Evolutionary conservation across 2,888 invertebrate species (phyloP).

Genomic region (Halictus quadricinctus): DNA sequence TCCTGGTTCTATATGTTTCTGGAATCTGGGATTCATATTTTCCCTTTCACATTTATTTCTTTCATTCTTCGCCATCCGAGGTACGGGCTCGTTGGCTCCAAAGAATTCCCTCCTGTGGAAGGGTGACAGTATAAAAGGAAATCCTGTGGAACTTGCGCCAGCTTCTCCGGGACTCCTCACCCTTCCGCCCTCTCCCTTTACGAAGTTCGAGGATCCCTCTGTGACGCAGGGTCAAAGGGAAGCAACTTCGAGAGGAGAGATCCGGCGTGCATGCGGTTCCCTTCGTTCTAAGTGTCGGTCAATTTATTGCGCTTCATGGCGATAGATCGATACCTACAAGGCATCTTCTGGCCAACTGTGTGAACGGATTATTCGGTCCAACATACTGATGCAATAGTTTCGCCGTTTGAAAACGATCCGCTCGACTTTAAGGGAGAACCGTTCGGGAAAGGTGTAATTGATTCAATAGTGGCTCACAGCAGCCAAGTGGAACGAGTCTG

Average conservation of each 20-base stretch:
- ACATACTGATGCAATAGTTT: neutral
- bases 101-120: conserved; percentile 6
- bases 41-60: conserved; percentile 9
- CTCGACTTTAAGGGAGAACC: neutral
- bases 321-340: neutral
- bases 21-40: conserved; percentile 12
- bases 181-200: conserved; percentile 8
- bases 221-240: neutral
- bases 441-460: neutral
- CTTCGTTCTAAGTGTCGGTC: neutral
- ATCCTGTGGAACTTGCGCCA: conserved; percentile 19
- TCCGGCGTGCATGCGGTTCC: neutral
- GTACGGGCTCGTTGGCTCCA: neutral
- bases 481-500: neutral
- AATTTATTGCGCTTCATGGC: neutral
- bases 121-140: conserved; percentile 19
- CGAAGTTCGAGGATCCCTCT: neutral
- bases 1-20: neutral
- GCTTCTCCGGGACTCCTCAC: conserved; percentile 9
- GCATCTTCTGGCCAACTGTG: neutral
- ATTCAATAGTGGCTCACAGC: neutral
- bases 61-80: neutral
- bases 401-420: neutral
- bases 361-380: neutral
- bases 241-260: conserved; percentile 7